Evolutionary conservation across 2,888 invertebrate genomes (phyloP), one percentile per base, ranked within the genome.

Genomic region (Scaptomyza reducta): DNA sequence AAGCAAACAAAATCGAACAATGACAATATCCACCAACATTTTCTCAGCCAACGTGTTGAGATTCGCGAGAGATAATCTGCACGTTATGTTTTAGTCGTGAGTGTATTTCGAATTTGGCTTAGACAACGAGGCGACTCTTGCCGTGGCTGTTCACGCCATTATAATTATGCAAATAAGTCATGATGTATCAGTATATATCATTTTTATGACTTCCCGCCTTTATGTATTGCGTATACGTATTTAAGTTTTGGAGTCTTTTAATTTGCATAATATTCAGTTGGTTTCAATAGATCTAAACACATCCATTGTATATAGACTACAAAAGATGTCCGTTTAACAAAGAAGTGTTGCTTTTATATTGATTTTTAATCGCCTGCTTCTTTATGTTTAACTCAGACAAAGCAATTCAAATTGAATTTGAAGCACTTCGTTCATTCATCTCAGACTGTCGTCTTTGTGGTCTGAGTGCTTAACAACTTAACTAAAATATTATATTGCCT

Each of bases 81-180:
- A 58, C 9, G 33, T 53, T 60, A 49, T 57, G 31, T 49, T 45
- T 76, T 7, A 13, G n/a, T 40, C 31, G 31, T 2, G 10, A 10
- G n/a, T 10, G 10, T n/a, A 10, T 1, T 11, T n/a, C n/a, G 1
- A 49, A 49, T n/a, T n/a, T 11, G 22, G 38, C 61, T 42, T 57
- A 74, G 74, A 74, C 77, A 72, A 50, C 18, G 41, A 29, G 73
- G 75, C 73, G 74, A 57, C 64, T 49, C 49, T 49, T 49, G 18
- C 18, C 35, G 33, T 16, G 10, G 25, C 64, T 70, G 59, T 67
- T 62, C 71, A 64, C 73, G 54, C 65, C 64, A 68, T 64, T 76
- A 79, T 87, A 82, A 82, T 82, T 87, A 85, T 82, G 87, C 76
- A 74, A 87, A 82, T 87, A 18, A 7, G 27, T n/a, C 22, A 46